Conservation (phyloP, 1,140 invertebrate genomes). For the Cyclargus thomasi region DNA sequence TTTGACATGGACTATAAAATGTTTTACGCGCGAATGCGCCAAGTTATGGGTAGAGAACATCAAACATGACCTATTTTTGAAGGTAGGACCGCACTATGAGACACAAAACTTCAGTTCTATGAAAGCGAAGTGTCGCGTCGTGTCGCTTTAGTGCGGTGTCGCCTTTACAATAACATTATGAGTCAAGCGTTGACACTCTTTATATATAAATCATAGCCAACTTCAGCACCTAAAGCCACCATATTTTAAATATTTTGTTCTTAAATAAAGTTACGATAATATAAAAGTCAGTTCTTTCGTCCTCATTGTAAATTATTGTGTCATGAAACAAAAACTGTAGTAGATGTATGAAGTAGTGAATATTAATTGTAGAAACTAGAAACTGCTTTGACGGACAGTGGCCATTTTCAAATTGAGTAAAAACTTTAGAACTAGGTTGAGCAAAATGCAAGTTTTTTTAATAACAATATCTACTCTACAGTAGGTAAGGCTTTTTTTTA, state of each 20-base stretch:
- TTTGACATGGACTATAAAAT: too few species aligned
- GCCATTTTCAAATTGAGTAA: neutral
- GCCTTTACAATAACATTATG: too few species aligned
- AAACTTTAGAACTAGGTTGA: neutral
- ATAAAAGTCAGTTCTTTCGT: conserved; percentile 33
- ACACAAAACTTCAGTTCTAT: too few species aligned
- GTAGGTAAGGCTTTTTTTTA: too few species aligned
- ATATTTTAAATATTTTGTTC: conserved; percentile 17
- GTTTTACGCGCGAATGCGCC: too few species aligned
- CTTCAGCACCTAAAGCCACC: neutral
- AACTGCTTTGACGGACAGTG: neutral
- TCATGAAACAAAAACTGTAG: conserved; percentile 26
- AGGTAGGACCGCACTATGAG: too few species aligned
- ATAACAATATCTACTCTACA: too few species aligned
- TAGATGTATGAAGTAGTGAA: conserved; percentile 27
- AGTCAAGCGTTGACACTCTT: neutral
- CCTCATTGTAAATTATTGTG: conserved; percentile 21
- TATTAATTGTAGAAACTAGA: conserved; percentile 18
- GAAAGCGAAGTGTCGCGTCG: too few species aligned
- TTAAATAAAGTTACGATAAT: conserved; percentile 21
- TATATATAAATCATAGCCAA: conserved; percentile 3
- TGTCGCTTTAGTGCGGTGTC: too few species aligned
- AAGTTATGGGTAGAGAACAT: too few species aligned
- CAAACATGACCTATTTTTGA: too few species aligned
- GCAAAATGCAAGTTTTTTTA: too few species aligned